phyloP scores from a whole-genome alignment of 2,888 invertebrate species.

The Phytoseiulus persimilis region DNA sequence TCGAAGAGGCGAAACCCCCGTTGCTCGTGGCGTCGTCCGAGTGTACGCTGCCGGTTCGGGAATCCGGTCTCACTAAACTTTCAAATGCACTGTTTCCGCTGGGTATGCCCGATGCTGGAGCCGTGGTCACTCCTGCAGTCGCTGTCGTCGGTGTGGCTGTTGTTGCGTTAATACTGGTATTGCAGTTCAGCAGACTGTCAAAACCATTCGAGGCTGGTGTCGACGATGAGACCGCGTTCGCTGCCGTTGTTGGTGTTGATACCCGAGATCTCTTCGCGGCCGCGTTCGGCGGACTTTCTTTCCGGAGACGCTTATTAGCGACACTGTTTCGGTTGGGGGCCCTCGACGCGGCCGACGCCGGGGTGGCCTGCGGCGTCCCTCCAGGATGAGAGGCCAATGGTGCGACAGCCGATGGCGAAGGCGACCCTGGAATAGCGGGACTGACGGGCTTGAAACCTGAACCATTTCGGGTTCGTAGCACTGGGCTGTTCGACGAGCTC shows the following conservation, averaged over 20 bases:
- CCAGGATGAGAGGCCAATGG: conserved; percentile 31
- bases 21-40: conserved; percentile 43
- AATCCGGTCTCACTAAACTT: conserved; percentile 39
- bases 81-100: conserved; percentile 39
- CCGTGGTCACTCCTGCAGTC: background rate
- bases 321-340: conserved; percentile 52
- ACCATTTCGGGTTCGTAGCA: conserved; percentile 24
- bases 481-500: conserved; percentile 28
- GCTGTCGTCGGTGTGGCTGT: background rate
- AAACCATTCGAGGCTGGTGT: conserved; percentile 12
- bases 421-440: conserved; percentile 24
- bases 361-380: background rate
- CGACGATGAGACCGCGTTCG: conserved; percentile 14
- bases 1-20: conserved; percentile 47
- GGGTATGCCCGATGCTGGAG: conserved; percentile 39
- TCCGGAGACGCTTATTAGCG: conserved; percentile 55
- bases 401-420: conserved; percentile 13
- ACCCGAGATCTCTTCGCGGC: background rate
- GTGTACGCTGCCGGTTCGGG: conserved; percentile 39
- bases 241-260: background rate
- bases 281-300: conserved; percentile 47
- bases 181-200: conserved; percentile 20
- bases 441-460: conserved; percentile 32
- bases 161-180: background rate
- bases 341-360: background rate